Percentiles rank a stretch among this genome's conserved stretches.
Conservation (phyloP, 2,797 vertebrate species). For the Lepilemur ruficaudatus region DNA sequence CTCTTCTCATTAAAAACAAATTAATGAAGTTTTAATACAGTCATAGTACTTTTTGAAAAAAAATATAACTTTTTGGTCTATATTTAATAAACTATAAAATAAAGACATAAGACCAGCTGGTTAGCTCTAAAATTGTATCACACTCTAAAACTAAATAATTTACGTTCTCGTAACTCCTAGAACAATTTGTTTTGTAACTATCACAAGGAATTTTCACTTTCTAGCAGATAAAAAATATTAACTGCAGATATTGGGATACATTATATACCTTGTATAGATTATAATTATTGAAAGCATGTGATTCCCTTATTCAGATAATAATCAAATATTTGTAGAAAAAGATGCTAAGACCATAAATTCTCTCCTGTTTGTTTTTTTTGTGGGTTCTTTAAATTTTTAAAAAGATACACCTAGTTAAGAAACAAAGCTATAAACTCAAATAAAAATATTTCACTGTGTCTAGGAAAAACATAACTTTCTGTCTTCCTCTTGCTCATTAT, state of each 20-base stretch:
- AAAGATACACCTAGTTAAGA: background rate
- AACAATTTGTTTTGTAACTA: background rate
- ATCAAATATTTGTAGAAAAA: constrained; percentile 6
- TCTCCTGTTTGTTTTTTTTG: background rate
- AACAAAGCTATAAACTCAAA: background rate
- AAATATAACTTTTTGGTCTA: background rate
- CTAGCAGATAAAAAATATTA: background rate
- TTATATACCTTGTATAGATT: background rate
- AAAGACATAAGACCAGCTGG: background rate
- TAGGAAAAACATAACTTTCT: background rate
- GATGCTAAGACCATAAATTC: background rate
- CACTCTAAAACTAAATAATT: background rate
- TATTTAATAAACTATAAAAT: background rate
- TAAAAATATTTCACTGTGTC: background rate
- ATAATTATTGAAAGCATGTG: background rate
- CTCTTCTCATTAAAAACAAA: background rate
- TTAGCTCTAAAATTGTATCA: background rate
- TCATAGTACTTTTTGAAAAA: background rate
- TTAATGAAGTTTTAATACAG: background rate
- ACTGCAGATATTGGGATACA: background rate
- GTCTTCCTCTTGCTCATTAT: background rate
- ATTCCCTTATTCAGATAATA: background rate
- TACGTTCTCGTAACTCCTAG: background rate
- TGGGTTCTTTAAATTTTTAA: background rate
- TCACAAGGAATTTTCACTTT: background rate